Conservation (phyloP, 1,140 invertebrate species). For the Drosophila guanche region DNA sequence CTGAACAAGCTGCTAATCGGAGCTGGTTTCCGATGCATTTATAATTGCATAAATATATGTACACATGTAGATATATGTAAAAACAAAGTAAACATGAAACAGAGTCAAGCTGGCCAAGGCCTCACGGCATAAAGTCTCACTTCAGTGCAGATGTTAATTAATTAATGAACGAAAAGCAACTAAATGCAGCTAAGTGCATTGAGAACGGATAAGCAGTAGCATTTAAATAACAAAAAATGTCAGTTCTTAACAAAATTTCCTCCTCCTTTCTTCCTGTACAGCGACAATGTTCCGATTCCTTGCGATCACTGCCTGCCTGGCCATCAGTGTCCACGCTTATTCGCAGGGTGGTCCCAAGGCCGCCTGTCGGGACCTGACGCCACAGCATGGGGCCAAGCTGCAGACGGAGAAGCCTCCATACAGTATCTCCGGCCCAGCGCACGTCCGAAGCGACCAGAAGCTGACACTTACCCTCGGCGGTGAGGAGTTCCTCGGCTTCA, state of each 20-base stretch:
- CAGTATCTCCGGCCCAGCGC: slow-evolving; percentile 47
- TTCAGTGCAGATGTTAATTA: slow-evolving; percentile 68
- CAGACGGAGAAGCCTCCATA: slow-evolving; percentile 66
- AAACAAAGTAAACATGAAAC: slow-evolving; percentile 11
- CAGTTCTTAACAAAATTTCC: not conserved
- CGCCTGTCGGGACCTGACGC: slow-evolving; percentile 69
- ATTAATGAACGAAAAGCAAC: slow-evolving; percentile 60
- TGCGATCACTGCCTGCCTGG: slow-evolving; percentile 58
- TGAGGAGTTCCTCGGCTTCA: slow-evolving; percentile 69
- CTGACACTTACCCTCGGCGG: slow-evolving; percentile 63
- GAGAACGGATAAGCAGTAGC: not conserved
- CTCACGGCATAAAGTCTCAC: slow-evolving; percentile 35
- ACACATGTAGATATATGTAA: slow-evolving; percentile 3
- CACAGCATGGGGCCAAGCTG: slow-evolving; percentile 68
- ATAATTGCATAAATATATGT: slow-evolving; percentile 30
- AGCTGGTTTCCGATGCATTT: slow-evolving; percentile 42
- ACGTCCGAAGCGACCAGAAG: slow-evolving; percentile 51
- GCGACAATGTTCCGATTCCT: slow-evolving; percentile 70
- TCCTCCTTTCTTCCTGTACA: not conserved
- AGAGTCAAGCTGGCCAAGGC: slow-evolving; percentile 49
- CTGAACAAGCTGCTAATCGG: slow-evolving; percentile 28
- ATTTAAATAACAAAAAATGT: slow-evolving; percentile 6
- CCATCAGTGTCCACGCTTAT: slow-evolving; percentile 58
- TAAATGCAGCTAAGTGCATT: slow-evolving; percentile 36
- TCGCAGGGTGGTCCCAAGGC: slow-evolving; percentile 64